A percentile compares a stretch with the other conserved stretches of the same genome.
phyloP scores from a whole-genome alignment of 2,888 invertebrate genomes.

The Dione vanillae region DNA sequence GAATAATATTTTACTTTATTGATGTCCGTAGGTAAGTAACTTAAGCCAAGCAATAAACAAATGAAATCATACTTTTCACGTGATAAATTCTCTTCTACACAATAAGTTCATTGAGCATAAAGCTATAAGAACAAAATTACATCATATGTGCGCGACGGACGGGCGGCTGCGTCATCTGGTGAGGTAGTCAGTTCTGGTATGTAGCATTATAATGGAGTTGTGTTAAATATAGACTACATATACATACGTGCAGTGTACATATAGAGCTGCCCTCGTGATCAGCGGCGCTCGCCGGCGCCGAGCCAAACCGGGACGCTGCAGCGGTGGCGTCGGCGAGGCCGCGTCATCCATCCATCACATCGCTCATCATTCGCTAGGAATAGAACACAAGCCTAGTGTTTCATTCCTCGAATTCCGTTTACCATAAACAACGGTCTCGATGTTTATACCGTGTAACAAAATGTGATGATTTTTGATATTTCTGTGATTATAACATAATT shows the following conservation, averaged over 20 bases:
- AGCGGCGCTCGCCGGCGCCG: conserved; percentile 56
- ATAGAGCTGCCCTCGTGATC: conserved; percentile 61
- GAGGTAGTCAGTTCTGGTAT: conserved; percentile 56
- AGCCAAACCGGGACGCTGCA: conserved; percentile 57
- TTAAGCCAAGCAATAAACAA: not conserved
- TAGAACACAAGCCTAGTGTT: conserved; percentile 71
- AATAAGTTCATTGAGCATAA: conserved; percentile 56
- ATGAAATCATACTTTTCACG: not conserved
- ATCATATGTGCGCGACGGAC: conserved; percentile 60
- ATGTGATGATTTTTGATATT: conserved; percentile 32
- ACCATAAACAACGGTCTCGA: conserved; percentile 69
- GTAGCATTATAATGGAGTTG: conserved; percentile 58
- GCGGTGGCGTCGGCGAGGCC: conserved; percentile 64
- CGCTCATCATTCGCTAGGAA: conserved; percentile 77
- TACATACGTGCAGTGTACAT: conserved; percentile 46
- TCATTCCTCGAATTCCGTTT: conserved; percentile 75
- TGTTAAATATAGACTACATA: conserved; percentile 51
- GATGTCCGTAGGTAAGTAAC: not conserved
- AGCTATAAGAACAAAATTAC: conserved; percentile 62
- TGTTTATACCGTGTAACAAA: conserved; percentile 44
- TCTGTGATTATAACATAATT: conserved; percentile 54
- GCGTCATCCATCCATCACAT: conserved; percentile 79
- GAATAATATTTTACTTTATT: not conserved
- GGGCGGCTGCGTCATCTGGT: conserved; percentile 62
- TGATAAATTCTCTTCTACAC: conserved; percentile 30